phyloP scores from a whole-genome alignment of 92 coral and sea anemone species.

The Palythoa caribaeorum region DNA sequence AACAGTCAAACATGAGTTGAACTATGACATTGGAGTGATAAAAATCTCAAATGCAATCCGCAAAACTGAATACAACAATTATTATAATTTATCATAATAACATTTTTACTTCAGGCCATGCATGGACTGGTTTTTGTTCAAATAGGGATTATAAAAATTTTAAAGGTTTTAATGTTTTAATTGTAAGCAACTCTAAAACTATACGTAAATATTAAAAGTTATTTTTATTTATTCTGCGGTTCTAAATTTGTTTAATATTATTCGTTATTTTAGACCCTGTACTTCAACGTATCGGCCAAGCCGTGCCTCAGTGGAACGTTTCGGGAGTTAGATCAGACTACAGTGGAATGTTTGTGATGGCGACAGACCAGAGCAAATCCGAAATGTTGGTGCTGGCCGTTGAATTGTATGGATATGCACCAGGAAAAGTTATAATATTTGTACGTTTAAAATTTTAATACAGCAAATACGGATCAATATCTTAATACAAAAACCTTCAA shows the following conservation, averaged over 20 bases:
- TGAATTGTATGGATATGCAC: slow-evolving; percentile 76
- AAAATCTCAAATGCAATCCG: no score
- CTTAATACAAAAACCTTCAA: background rate
- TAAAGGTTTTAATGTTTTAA: no score
- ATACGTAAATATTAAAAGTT: no score
- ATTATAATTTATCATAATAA: no score
- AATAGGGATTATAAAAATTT: no score
- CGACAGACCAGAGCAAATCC: slow-evolving; percentile 56
- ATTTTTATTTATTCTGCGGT: no score
- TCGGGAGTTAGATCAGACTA: slow-evolving; percentile 54
- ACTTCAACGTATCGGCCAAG: slow-evolving; percentile 69
- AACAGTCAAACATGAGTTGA: no score
- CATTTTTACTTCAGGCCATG: no score
- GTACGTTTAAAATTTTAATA: slow-evolving; percentile 53
- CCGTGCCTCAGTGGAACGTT: slow-evolving; percentile 85
- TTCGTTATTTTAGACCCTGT: slow-evolving; percentile 63
- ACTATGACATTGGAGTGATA: no score
- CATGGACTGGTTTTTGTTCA: no score
- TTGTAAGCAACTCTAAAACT: no score
- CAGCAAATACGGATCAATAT: background rate
- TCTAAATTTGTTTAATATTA: background rate
- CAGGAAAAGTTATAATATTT: slow-evolving; percentile 74
- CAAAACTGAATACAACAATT: no score
- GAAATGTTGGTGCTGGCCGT: slow-evolving; percentile 73
- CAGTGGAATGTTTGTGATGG: slow-evolving; percentile 75